Conservation (phyloP, 1,140 invertebrate species). For the Bombus picipes region DNA sequence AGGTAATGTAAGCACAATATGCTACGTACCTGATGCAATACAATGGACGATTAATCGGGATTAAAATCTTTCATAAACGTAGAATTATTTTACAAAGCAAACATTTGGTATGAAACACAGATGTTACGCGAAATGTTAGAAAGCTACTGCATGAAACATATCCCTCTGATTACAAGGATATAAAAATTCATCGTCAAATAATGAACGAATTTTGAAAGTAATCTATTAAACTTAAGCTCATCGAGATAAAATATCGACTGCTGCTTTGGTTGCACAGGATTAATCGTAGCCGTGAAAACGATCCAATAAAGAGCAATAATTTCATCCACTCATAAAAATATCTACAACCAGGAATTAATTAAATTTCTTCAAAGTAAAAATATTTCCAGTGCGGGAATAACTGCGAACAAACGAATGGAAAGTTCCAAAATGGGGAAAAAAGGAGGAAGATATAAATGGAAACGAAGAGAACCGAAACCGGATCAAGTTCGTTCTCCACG, state of each 20-base stretch:
- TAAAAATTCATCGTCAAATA: neutral
- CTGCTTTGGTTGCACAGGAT: neutral
- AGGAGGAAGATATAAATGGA: neutral
- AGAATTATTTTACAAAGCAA: neutral
- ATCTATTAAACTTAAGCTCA: neutral
- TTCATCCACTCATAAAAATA: neutral
- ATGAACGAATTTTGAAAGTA: neutral
- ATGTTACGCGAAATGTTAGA: too few species aligned
- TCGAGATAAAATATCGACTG: neutral
- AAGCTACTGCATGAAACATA: too few species aligned
- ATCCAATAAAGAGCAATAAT: neutral
- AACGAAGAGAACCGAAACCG: slow-evolving; percentile 46
- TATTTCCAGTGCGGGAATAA: neutral
- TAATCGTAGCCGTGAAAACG: neutral
- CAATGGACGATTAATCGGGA: neutral
- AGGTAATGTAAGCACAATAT: neutral
- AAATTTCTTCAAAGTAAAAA: neutral
- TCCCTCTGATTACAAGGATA: neutral
- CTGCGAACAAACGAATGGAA: neutral
- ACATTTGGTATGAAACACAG: neutral
- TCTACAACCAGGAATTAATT: neutral
- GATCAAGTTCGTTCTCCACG: slow-evolving; percentile 44
- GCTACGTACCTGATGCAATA: neutral
- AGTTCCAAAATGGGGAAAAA: neutral
- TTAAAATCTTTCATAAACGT: neutral